Conservation (phyloP, 2,888 invertebrate genomes). For the Pachydiplax longipennis region DNA sequence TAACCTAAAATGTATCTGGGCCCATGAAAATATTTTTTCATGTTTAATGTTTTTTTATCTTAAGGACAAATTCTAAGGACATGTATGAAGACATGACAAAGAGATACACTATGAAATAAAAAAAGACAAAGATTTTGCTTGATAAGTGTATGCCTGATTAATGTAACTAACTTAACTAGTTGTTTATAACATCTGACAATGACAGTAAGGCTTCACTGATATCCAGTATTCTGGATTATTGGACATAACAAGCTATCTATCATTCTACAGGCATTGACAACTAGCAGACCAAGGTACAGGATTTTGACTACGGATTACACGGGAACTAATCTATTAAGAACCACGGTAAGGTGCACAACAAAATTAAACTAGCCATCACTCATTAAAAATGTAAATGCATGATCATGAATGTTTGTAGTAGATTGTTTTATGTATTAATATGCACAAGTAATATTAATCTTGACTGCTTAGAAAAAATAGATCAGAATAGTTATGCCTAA, state of each 20-base stretch:
- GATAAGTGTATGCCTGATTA: background rate
- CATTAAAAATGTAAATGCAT: background rate
- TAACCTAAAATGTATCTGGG: too few relatives aligned
- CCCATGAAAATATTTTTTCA: too few relatives aligned
- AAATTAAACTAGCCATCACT: background rate
- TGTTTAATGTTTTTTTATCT: background rate
- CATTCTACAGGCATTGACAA: slow-evolving; percentile 8
- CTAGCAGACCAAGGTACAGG: slow-evolving; percentile 22
- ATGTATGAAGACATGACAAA: background rate
- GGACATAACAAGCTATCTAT: slow-evolving; percentile 7
- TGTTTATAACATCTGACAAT: background rate
- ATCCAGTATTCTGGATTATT: background rate
- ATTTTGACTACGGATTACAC: slow-evolving; percentile 27
- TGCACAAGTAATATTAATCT: background rate
- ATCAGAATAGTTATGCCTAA: background rate
- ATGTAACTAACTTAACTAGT: background rate
- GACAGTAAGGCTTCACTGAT: background rate
- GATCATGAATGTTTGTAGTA: background rate
- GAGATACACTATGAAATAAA: background rate
- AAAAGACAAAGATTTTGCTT: background rate
- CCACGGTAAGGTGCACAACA: slow-evolving; percentile 21
- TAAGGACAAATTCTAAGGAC: background rate
- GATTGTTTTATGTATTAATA: background rate
- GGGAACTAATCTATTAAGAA: slow-evolving; percentile 8
- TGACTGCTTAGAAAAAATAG: background rate